A percentile compares a stretch with the other conserved stretches of the same genome.
These are phyloP conservation scores for Bellardia bayeri DNA, from an alignment of 2,888 invertebrate genomes.

Conservation along the genomic window DNA sequence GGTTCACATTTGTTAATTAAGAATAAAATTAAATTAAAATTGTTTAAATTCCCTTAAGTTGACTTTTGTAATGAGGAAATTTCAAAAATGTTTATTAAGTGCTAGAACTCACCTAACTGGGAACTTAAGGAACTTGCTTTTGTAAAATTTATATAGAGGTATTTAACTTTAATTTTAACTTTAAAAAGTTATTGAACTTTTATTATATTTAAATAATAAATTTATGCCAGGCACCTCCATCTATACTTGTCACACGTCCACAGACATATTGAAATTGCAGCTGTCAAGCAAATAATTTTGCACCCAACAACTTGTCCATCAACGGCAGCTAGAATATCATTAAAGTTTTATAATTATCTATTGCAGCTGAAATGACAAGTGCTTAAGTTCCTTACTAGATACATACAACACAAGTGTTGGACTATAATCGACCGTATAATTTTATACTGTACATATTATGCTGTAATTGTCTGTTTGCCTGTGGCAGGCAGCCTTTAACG, in stretches of 20 bases:
- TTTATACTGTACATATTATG: background rate
- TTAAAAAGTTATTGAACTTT: conserved; percentile 15
- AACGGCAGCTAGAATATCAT: background rate
- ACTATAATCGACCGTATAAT: background rate
- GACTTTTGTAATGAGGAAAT: background rate
- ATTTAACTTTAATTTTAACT: background rate
- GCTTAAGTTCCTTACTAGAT: background rate
- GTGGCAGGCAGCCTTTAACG: background rate
- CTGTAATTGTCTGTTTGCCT: background rate
- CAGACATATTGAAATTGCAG: background rate
- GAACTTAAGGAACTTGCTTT: background rate
- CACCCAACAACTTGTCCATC: background rate
- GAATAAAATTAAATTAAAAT: conserved; percentile 42
- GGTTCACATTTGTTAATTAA: conserved; percentile 39
- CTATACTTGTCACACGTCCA: background rate
- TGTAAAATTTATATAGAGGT: background rate
- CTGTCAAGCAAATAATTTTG: background rate
- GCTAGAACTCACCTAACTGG: background rate
- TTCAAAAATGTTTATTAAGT: background rate
- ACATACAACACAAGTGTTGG: background rate
- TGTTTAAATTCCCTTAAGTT: conserved; percentile 26
- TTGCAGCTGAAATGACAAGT: background rate
- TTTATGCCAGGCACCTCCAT: conserved; percentile 3
- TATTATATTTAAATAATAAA: conserved; percentile 6
- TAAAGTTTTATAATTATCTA: conserved; percentile 1